Conservation (phyloP, 2,888 invertebrate species). For the Chirona hameri region DNA sequence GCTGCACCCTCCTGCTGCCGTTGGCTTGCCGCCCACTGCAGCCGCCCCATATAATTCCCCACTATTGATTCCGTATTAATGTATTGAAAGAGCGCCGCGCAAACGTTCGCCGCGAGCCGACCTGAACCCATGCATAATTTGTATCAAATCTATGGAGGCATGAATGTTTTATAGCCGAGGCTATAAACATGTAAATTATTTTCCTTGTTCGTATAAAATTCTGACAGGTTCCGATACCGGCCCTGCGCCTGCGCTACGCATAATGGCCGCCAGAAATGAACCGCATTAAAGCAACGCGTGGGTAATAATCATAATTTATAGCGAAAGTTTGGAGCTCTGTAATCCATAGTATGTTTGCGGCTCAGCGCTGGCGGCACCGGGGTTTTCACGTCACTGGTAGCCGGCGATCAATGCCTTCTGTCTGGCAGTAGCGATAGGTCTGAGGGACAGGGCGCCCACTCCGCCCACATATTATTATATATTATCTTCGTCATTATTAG, state of each 20-base stretch:
- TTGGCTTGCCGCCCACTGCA: neutral
- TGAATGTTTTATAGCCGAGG: slow-evolving; percentile 8
- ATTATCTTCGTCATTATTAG: slow-evolving; percentile 2
- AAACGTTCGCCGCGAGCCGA: neutral
- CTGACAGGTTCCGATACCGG: neutral
- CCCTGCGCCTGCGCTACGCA: neutral
- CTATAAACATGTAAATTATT: slow-evolving; percentile 29
- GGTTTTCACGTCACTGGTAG: neutral
- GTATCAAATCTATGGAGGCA: neutral
- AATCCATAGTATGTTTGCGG: neutral
- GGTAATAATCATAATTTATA: slow-evolving; percentile 27
- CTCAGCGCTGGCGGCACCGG: neutral
- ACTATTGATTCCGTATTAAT: slow-evolving; percentile 23
- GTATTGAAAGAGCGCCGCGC: neutral
- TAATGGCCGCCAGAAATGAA: slow-evolving; percentile 1
- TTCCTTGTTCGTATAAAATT: neutral
- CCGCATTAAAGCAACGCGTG: neutral
- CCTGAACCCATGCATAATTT: slow-evolving; percentile 4
- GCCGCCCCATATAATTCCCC: neutral
- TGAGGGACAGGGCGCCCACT: too few species aligned
- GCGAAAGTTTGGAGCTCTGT: slow-evolving; percentile 6
- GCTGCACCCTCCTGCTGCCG: neutral
- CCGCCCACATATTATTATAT: slow-evolving; percentile 7
- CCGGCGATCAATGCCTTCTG: neutral
- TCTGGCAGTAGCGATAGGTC: neutral